These are phyloP conservation scores for Athalia rosae DNA, from an alignment of 2,888 invertebrate genomes.

Conservation along the genomic window DNA sequence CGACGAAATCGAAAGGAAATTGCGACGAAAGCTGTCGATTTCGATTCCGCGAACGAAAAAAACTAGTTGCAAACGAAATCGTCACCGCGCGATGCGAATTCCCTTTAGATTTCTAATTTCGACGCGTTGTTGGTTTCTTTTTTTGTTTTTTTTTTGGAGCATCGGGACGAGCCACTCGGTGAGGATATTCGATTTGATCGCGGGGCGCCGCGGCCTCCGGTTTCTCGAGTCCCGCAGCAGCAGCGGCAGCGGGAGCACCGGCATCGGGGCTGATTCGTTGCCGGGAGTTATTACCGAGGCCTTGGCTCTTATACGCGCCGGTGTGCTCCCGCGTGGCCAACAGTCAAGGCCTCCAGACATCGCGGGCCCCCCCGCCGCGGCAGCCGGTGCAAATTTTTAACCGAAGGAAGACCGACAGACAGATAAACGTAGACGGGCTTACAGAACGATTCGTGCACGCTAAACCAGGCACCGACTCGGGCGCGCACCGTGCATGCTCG, in stretches of 20 bases:
- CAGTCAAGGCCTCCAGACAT: slow-evolving; percentile 68
- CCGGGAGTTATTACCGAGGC: slow-evolving; percentile 70
- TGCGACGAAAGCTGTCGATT: too few species aligned
- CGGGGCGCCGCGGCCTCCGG: slow-evolving; percentile 12
- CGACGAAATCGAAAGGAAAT: too few species aligned
- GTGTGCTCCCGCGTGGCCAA: slow-evolving; percentile 40
- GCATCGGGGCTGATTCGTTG: slow-evolving; percentile 83
- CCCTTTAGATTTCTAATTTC: background rate
- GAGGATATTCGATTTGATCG: slow-evolving; percentile 46
- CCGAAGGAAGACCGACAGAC: slow-evolving; percentile 49
- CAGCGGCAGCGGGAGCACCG: too few species aligned
- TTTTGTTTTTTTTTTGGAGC: background rate
- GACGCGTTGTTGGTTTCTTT: too few species aligned
- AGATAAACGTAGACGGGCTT: slow-evolving; percentile 24
- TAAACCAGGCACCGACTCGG: slow-evolving; percentile 19
- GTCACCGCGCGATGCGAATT: background rate
- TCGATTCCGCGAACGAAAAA: background rate
- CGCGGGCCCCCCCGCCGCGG: slow-evolving; percentile 58
- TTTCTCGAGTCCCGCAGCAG: slow-evolving; percentile 69
- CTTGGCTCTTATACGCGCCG: slow-evolving; percentile 18
- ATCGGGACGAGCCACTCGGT: slow-evolving; percentile 9
- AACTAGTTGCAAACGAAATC: slow-evolving; percentile 27
- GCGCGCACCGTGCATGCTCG: background rate
- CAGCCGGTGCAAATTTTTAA: slow-evolving; percentile 52
- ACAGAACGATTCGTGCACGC: slow-evolving; percentile 5